Base-by-base conservation (phyloP, 2,888 invertebrate genomes). In the Caenorhabditis japonica region DNA sequence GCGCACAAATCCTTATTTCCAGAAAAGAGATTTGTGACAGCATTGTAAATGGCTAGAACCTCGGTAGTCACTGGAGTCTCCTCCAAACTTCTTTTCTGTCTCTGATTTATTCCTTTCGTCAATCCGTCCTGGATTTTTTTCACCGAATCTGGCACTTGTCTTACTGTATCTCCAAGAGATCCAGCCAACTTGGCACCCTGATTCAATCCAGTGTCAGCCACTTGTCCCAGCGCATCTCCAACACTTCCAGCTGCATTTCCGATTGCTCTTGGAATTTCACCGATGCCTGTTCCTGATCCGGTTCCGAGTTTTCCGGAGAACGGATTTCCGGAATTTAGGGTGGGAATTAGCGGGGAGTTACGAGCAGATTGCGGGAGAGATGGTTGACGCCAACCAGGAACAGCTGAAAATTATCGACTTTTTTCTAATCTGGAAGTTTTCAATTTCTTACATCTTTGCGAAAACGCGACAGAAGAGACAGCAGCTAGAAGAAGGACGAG, bases 171-270 rank as follows among this genome's bases (percentile, higher is more conserved):
- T 8, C 70, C 70, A 30, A 62, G 44, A 19, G 70, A 39, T 38
- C 34, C 70, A 19, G 62, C 70, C 52, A 71, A 17, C 4, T 43
- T 38, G 19, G 39, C 38, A 1, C 39, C 43, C 41, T 71, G 62
- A 25, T 61, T 52, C 27, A 71, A 21, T 30, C 61, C 61, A n/a
- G 30, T 55, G 43, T 62, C 70, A 17, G 30, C 55, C 1, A 55
- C 47, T 5, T 49, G 46, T 7, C 70, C 70, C n/a, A 71, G 10
- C 3, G 61, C 70, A 12, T 49, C 51, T n/a, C 61, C 61, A 19
- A 71, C 47, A 49, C 49, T 49, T 25, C 61, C 70, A 15, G 47
- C 62, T 13, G 62, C 61, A 8, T 56, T 61, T 30, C 56, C 70
- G 19, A 71, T 17, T 10, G 56, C 70, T 33, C 30, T 33, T n/a